phyloP scores from a whole-genome alignment of 1,140 invertebrate species.

The Aphelenchoides fujianensis region DNA sequence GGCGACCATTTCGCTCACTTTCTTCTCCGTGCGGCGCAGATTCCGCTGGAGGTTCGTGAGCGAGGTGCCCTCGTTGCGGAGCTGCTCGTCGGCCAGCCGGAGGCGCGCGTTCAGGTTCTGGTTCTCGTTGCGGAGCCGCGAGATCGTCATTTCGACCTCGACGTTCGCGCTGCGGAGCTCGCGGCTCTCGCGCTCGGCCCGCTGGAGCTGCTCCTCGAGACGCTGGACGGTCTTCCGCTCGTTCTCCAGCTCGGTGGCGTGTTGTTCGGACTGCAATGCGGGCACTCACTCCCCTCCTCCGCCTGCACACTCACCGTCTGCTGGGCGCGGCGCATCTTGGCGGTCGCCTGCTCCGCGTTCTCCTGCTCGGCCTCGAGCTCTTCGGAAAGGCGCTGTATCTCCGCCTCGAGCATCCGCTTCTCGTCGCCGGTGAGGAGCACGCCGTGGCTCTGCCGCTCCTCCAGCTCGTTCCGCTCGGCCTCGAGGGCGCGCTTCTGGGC shows the following conservation, averaged over 20 bases:
- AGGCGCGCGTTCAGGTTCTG: conserved; percentile 90
- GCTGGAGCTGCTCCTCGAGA: conserved; percentile 78
- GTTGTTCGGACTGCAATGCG: conserved; percentile 74
- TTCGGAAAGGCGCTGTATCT: conserved; percentile 87
- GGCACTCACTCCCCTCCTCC: neutral
- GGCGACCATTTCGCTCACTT: conserved; percentile 35
- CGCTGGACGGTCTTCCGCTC: conserved; percentile 85
- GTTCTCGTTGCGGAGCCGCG: conserved; percentile 88
- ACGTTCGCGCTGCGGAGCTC: conserved; percentile 74
- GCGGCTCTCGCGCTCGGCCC: conserved; percentile 77
- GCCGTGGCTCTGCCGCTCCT: conserved; percentile 75
- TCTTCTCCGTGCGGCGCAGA: conserved; percentile 48
- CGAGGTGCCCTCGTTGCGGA: conserved; percentile 43
- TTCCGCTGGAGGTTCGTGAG: conserved; percentile 27
- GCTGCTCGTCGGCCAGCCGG: conserved; percentile 79
- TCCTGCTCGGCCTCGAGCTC: conserved; percentile 94
- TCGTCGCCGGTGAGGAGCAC: conserved; percentile 82
- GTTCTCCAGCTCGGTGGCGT: conserved; percentile 75
- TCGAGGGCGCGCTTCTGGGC: conserved; percentile 71
- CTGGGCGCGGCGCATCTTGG: conserved; percentile 80
- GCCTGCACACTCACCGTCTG: conserved; percentile 64
- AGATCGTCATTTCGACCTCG: conserved; percentile 85
- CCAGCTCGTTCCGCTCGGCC: conserved; percentile 81
- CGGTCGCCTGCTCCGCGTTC: conserved; percentile 80
- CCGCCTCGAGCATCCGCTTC: conserved; percentile 88